Base-by-base conservation (phyloP, 2,113 vertebrate species). In the Microcebus murinus region DNA sequence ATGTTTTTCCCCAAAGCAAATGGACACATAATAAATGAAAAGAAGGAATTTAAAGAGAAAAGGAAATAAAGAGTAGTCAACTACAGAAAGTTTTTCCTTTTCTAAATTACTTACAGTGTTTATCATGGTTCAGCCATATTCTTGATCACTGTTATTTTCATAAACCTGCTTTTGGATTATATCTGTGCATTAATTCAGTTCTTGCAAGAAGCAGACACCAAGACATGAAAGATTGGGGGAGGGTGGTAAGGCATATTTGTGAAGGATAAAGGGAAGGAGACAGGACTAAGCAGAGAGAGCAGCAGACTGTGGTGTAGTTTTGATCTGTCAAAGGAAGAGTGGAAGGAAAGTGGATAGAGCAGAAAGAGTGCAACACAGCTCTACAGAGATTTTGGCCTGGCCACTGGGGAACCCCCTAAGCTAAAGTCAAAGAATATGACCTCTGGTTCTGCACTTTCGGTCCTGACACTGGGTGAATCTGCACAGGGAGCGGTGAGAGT, bases 391-490 rank as follows among this genome's bases (percentile, higher is more conserved):
- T 25, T 25, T 18, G 4, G 1, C 15, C 17, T 50, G 23, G 29
- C 8, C 76, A 29, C 0, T 31, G 25, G 4, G 9, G 3, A 67
- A 17, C 59, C 3, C 2, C 6, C 7, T 10, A 83, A 17, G 1
- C 6, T 63, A 57, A 73, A 65, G 2, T 61, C 29, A 42, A 52
- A 68, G 55, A 68, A n/a, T 9, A 48, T 61, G 6, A 59, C 2
- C 14, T 86, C 59, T 61, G 34, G 2, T 42, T 80, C 17, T 86
- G 2, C 1, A 15, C 1, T 9, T 73, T 83, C 48, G 11, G 2
- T 74, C 6, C 36, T 68, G 48, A 63, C 21, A n/a, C 25, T 87
- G 18, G 52, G 7, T 31, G 59, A 86, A 55, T 94, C 42, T 85
- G 9, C 12, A 17, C 0, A 65, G 23, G 45, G 42, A 79, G 2